These are phyloP conservation scores for Sebastes flavidus DNA, from an alignment of 2,797 vertebrate genomes.

Conservation along the genomic window DNA sequence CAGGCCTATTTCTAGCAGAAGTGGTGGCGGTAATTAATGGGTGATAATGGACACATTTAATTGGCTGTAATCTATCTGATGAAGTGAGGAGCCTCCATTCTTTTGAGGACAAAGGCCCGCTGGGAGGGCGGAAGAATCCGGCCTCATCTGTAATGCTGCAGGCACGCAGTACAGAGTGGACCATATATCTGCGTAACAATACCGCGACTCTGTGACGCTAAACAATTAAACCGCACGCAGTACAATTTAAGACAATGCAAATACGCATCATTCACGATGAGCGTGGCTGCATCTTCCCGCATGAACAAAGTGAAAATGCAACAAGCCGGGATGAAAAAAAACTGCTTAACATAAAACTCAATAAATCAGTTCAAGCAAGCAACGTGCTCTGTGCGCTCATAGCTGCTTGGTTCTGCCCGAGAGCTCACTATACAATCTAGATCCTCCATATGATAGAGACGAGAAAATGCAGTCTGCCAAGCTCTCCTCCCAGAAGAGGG, in stretches of 20 bases:
- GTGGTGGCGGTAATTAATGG: constrained; percentile 74
- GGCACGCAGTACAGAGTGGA: constrained; percentile 32
- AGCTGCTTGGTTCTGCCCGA: constrained; percentile 52
- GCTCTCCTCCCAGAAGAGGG: constrained; percentile 58
- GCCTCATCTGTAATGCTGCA: constrained; percentile 50
- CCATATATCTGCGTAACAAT: constrained; percentile 38
- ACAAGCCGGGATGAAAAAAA: constrained; percentile 23
- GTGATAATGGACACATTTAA: constrained; percentile 78
- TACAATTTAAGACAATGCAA: constrained; percentile 36
- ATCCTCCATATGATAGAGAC: constrained; percentile 62
- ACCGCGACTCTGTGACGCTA: background rate
- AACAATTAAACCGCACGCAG: constrained; percentile 47
- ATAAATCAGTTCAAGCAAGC: constrained; percentile 58
- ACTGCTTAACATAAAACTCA: constrained; percentile 54
- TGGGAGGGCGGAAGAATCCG: constrained; percentile 36
- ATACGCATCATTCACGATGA: constrained; percentile 29
- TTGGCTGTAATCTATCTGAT: constrained; percentile 76
- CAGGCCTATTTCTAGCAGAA: constrained; percentile 74
- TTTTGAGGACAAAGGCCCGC: constrained; percentile 61
- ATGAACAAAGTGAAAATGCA: constrained; percentile 24
- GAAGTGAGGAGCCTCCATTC: constrained; percentile 64
- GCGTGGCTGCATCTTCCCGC: constrained; percentile 15
- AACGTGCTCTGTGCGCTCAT: constrained; percentile 24
- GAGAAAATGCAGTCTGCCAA: constrained; percentile 71
- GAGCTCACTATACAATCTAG: constrained; percentile 60